Evolutionary conservation across 2,113 vertebrate species (phyloP).

Genomic region (Ophiodon elongatus): DNA sequence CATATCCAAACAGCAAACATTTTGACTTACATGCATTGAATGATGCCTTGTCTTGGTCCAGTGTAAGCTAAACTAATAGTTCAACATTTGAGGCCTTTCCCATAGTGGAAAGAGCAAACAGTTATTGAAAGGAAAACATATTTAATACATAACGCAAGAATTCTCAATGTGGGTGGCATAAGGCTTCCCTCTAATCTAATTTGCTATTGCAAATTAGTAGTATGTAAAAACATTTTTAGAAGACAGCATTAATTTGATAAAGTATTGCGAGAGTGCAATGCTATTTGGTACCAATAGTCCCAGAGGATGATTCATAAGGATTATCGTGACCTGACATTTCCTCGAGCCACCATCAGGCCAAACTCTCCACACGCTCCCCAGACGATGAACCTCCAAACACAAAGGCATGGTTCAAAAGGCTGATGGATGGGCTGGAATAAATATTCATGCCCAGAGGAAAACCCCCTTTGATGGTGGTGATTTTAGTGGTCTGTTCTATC

Average conservation of each 20-base stretch:
- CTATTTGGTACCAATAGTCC: not conserved
- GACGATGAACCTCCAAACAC: not conserved
- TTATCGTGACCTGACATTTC: not conserved
- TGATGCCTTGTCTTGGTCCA: not conserved
- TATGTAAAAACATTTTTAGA: not conserved
- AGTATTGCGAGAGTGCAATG: not conserved
- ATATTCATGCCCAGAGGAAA: not conserved
- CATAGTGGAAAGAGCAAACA: too few relatives aligned
- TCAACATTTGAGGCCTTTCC: not conserved
- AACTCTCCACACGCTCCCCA: not conserved
- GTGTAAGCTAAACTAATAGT: not conserved
- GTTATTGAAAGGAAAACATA: too few relatives aligned
- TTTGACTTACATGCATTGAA: too few relatives aligned
- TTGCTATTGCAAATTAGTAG: not conserved
- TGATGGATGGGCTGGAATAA: not conserved
- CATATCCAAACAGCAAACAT: not conserved
- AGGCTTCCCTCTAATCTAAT: not conserved
- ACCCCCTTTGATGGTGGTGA: not conserved
- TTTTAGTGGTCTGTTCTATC: not conserved
- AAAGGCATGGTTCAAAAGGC: not conserved
- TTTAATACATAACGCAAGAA: not conserved
- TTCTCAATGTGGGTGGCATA: not conserved
- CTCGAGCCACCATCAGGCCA: not conserved
- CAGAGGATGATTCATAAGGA: not conserved
- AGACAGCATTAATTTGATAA: not conserved